Base-by-base conservation (phyloP, 2,888 invertebrate genomes). In the Dryobotodes eremita region DNA sequence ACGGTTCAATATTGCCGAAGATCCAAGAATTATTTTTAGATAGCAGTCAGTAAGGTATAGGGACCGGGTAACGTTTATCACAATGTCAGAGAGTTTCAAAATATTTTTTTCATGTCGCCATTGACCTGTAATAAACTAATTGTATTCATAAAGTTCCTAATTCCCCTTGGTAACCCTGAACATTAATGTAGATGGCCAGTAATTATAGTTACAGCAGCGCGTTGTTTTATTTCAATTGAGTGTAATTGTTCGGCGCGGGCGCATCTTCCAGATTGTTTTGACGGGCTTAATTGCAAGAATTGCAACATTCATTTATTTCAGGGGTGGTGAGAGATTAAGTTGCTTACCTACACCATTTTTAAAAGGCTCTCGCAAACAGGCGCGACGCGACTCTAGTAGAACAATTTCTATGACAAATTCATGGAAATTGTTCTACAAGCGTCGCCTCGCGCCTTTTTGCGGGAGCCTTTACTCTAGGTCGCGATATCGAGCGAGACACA, bases 221-320 rank as follows among this genome's bases (percentile, higher is more conserved):
- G 75, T 79, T 85, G 82, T 84, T 69, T 84, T 78, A 71, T 76
- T 82, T 71, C 75, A 85, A 85, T 84, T 79, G 82, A 71, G 64
- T 74, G 57, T 85, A 85, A 84, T 82, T 85, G 82, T 79, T 64
- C 48, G 20, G 53, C 71, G 76, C 55, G 10, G 53, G 55, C 75
- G 71, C 75, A 62, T 50, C 73, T 50, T n/a, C 74, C 73, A 76
- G 84, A 85, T 86, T 85, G 86, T 71, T 71, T 70, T 73, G 59
- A 62, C 59, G 48, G 46, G 53, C 36, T 75, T 72, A 75, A 77
- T 85, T 74, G 74, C 46, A 65, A 31, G 70, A 72, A 77, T 85
- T 74, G 74, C 46, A 65, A 31, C 71, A 75, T 66, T 82, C n/a
- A 71, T 36, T 55, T 50, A 53, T 59, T 59, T 20, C 50, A 53